Evolutionary conservation across 2,113 vertebrate species (phyloP).

Genomic region (Peromyscus californicus): DNA sequence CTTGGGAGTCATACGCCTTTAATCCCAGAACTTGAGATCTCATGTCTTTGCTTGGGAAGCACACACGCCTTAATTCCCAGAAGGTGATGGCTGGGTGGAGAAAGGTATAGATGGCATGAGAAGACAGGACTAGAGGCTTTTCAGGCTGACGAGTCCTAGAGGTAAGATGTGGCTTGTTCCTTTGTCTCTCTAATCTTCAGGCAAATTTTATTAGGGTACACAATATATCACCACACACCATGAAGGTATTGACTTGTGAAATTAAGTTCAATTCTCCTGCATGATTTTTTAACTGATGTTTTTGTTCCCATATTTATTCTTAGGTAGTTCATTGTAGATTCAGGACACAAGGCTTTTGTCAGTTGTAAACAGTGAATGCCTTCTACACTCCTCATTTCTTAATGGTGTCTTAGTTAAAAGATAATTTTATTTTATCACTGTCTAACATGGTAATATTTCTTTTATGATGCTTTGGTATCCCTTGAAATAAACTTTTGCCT

Average conservation of each 20-base stretch:
- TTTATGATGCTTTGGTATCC: background rate
- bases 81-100: too few relatives aligned
- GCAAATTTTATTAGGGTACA: too few relatives aligned
- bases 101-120: too few relatives aligned
- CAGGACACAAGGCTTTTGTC: background rate
- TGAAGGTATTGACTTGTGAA: background rate
- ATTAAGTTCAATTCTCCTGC: background rate
- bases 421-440: background rate
- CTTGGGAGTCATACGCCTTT: too few relatives aligned
- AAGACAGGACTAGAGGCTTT: too few relatives aligned
- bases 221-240: too few relatives aligned
- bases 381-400: background rate
- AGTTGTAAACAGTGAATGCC: background rate
- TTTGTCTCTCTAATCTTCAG: too few relatives aligned
- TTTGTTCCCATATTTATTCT: constrained; percentile 22
- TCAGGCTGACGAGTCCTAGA: too few relatives aligned
- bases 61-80: too few relatives aligned
- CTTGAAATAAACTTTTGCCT: constrained; percentile 11
- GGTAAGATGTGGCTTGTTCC: too few relatives aligned
- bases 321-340: background rate
- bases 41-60: too few relatives aligned
- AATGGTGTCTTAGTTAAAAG: background rate
- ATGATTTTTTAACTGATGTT: background rate
- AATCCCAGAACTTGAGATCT: too few relatives aligned
- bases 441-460: background rate